These are phyloP conservation scores for Silvanus unidentatus DNA, from an alignment of 2,888 invertebrate genomes.

Conservation along the genomic window DNA sequence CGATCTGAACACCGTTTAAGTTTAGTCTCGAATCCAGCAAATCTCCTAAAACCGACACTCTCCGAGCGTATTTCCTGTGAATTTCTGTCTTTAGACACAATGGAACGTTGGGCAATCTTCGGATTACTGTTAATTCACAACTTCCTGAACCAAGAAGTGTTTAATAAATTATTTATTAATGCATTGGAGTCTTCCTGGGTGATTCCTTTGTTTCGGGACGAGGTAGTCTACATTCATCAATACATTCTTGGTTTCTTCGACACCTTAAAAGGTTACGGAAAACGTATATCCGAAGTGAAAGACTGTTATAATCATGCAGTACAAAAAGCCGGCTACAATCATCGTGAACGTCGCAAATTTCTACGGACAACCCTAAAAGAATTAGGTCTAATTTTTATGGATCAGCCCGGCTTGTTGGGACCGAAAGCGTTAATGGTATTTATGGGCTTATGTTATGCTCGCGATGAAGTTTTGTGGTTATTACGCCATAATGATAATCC, in stretches of 20 bases:
- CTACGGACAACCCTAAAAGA: slow-evolving; percentile 92
- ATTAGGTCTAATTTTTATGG: slow-evolving; percentile 88
- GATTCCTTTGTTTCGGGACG: slow-evolving; percentile 90
- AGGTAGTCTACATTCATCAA: slow-evolving; percentile 91
- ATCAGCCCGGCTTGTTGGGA: slow-evolving; percentile 95
- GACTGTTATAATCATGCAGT: slow-evolving; percentile 88
- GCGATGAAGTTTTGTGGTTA: slow-evolving; percentile 97
- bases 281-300: slow-evolving; percentile 91
- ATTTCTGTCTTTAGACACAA: slow-evolving; percentile 87
- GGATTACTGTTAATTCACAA: slow-evolving; percentile 89
- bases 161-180: slow-evolving; percentile 84
- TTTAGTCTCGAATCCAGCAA: slow-evolving; percentile 89
- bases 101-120: slow-evolving; percentile 97
- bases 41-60: slow-evolving; percentile 87
- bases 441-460: slow-evolving; percentile 89
- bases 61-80: slow-evolving; percentile 98
- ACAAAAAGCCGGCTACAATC: slow-evolving; percentile 84
- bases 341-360: slow-evolving; percentile 94
- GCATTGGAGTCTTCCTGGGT: slow-evolving; percentile 94
- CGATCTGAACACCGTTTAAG: slow-evolving; percentile 88
- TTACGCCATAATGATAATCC: slow-evolving; percentile 94
- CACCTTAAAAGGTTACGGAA: slow-evolving; percentile 87
- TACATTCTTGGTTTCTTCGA: slow-evolving; percentile 93
- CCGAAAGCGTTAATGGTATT: slow-evolving; percentile 96
- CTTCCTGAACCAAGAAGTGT: slow-evolving; percentile 72